A percentile compares a stretch with the other conserved stretches of the same genome.
These are phyloP conservation scores for Echeneis naucrates DNA, from an alignment of 2,797 vertebrate species.

Conservation along the genomic window DNA sequence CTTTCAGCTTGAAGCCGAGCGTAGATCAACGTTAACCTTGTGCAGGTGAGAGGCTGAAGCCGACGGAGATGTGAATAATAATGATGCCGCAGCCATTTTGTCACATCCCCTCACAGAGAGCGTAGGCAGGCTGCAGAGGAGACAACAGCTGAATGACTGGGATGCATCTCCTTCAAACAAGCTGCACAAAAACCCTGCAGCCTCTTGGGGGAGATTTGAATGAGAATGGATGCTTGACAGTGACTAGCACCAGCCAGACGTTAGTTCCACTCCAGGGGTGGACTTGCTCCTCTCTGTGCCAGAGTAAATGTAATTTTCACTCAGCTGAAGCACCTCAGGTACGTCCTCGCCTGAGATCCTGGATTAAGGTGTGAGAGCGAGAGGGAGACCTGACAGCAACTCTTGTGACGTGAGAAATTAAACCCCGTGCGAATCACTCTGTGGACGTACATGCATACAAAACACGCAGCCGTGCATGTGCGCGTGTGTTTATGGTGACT, in stretches of 20 bases:
- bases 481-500: no score
- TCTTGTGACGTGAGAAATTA: constrained; percentile 43
- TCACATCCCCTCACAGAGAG: constrained; percentile 4
- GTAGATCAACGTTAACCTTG: background rate
- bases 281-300: constrained; percentile 69
- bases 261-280: constrained; percentile 72
- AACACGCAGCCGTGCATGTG: background rate
- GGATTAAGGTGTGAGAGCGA: constrained; percentile 67
- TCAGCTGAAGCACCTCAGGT: constrained; percentile 72
- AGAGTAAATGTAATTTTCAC: constrained; percentile 80
- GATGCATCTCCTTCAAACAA: constrained; percentile 55
- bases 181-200: constrained; percentile 48
- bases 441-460: constrained; percentile 24
- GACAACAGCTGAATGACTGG: constrained; percentile 21
- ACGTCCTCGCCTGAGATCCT: constrained; percentile 59
- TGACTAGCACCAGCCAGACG: constrained; percentile 50
- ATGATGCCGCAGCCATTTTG: constrained; percentile 20
- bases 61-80: constrained; percentile 10
- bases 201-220: constrained; percentile 63
- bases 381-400: constrained; percentile 37
- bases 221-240: constrained; percentile 66
- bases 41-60: background rate
- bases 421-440: constrained; percentile 45
- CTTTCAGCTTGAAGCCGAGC: background rate
- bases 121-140: background rate